phyloP scores from a whole-genome alignment of 2,113 vertebrate species.

The Mirounga angustirostris region DNA sequence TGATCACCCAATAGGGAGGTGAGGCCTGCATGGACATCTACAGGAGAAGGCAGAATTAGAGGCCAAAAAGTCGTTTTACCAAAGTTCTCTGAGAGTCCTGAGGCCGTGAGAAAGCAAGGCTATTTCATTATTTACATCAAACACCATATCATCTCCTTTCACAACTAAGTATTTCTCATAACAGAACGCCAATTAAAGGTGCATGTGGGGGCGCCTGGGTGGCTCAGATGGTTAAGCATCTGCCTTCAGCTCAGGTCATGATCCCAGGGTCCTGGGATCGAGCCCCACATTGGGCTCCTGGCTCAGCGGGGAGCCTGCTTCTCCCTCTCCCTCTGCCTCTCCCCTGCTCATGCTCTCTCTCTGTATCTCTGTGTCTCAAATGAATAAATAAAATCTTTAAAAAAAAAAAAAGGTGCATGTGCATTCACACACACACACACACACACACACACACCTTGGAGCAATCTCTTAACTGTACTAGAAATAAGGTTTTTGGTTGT shows the following conservation, averaged over 20 bases:
- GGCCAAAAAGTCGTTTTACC: not conserved
- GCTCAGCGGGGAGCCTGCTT: too few relatives aligned
- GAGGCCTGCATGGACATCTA: not conserved
- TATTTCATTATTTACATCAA: not conserved
- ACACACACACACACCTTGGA: not conserved
- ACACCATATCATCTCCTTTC: not conserved
- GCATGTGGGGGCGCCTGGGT: too few relatives aligned
- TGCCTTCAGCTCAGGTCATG: too few relatives aligned
- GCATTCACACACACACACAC: not conserved
- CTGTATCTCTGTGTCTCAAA: too few relatives aligned
- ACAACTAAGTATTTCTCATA: slow-evolving; percentile 5
- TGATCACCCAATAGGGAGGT: accelerated
- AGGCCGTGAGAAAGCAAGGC: not conserved
- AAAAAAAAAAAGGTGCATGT: too few relatives aligned
- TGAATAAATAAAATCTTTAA: too few relatives aligned
- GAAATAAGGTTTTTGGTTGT: not conserved
- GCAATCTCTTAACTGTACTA: not conserved
- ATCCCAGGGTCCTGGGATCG: too few relatives aligned
- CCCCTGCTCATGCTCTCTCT: too few relatives aligned
- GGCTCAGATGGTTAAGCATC: too few relatives aligned
- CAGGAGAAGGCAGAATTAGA: not conserved
- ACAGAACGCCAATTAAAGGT: not conserved
- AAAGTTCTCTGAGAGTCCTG: not conserved
- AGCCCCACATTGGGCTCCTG: too few relatives aligned
- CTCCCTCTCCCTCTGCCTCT: too few relatives aligned